These are phyloP conservation scores for Platyscapa corneri DNA, from an alignment of 1,140 invertebrate genomes.

Conservation along the genomic window DNA sequence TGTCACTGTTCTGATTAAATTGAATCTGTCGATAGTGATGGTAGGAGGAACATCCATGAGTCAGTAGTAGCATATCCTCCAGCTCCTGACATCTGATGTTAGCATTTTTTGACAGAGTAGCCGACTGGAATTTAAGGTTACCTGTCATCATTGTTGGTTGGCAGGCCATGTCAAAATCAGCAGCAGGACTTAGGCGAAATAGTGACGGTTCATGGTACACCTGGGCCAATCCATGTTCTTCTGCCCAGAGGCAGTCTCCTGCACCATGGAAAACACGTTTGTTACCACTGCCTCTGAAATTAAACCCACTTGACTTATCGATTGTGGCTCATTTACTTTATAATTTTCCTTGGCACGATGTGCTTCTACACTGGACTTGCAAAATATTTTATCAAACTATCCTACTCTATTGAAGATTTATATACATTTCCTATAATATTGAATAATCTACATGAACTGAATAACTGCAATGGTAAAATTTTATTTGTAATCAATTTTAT, in stretches of 20 bases:
- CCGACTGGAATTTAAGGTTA: constrained; percentile 50
- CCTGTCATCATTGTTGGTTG: constrained; percentile 55
- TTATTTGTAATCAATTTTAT: too few species aligned
- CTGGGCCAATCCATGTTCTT: constrained; percentile 59
- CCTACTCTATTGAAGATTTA: neutral
- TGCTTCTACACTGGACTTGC: constrained; percentile 3
- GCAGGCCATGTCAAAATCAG: constrained; percentile 59
- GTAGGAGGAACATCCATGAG: constrained; percentile 67
- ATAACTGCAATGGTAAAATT: too few species aligned
- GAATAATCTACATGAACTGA: too few species aligned
- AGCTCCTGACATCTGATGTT: constrained; percentile 56
- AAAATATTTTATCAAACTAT: constrained; percentile 26
- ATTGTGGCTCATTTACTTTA: constrained; percentile 48
- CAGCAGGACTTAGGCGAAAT: constrained; percentile 57
- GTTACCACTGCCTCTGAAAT: constrained; percentile 67
- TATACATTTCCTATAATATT: too few species aligned
- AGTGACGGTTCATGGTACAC: constrained; percentile 59
- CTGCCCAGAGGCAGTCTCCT: constrained; percentile 50
- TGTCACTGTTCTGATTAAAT: constrained; percentile 50
- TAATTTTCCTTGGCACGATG: constrained; percentile 41
- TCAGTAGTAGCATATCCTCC: constrained; percentile 68
- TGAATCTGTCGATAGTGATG: constrained; percentile 62
- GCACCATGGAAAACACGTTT: constrained; percentile 58
- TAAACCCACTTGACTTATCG: constrained; percentile 62
- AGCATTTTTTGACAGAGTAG: constrained; percentile 32